Conservation (phyloP, 1,140 invertebrate species). For the Pachypsylla venusta region DNA sequence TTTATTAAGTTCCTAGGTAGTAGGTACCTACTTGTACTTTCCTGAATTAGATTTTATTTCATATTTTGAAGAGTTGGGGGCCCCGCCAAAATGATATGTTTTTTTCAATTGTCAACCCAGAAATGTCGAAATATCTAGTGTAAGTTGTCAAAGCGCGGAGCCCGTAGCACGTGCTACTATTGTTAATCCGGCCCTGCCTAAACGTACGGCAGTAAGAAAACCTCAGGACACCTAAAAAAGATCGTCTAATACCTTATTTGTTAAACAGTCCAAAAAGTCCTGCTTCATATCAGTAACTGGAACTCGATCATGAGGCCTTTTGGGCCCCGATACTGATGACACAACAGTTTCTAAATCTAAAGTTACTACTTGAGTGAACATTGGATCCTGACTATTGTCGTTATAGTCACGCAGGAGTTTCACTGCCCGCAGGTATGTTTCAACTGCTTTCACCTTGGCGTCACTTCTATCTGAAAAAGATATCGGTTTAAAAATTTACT, state of each 20-base stretch:
- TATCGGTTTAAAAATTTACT: conserved; percentile 6
- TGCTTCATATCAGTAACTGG: conserved; percentile 76
- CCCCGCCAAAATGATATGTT: too few relatives aligned
- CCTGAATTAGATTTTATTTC: too few relatives aligned
- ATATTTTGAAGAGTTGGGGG: too few relatives aligned
- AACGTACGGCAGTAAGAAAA: too few relatives aligned
- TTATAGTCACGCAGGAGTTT: conserved; percentile 75
- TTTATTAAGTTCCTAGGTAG: too few relatives aligned
- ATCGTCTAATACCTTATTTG: conserved; percentile 62
- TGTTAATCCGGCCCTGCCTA: too few relatives aligned
- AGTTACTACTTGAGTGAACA: conserved; percentile 73
- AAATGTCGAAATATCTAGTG: too few relatives aligned
- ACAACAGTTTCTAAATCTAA: conserved; percentile 80
- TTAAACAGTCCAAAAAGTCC: conserved; percentile 75
- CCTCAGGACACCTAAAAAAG: too few relatives aligned
- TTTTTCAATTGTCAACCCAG: too few relatives aligned
- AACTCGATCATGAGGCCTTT: conserved; percentile 91
- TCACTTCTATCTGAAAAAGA: conserved; percentile 54
- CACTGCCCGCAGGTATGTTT: conserved; percentile 65
- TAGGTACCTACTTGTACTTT: too few relatives aligned
- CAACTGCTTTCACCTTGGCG: conserved; percentile 66
- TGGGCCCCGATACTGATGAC: conserved; percentile 90
- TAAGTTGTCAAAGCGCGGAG: too few relatives aligned
- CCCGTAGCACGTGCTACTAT: too few relatives aligned
- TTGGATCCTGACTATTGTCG: conserved; percentile 61